These are phyloP conservation scores for Rhabditoides inermis DNA, from an alignment of 2,888 invertebrate species.

Conservation along the genomic window DNA sequence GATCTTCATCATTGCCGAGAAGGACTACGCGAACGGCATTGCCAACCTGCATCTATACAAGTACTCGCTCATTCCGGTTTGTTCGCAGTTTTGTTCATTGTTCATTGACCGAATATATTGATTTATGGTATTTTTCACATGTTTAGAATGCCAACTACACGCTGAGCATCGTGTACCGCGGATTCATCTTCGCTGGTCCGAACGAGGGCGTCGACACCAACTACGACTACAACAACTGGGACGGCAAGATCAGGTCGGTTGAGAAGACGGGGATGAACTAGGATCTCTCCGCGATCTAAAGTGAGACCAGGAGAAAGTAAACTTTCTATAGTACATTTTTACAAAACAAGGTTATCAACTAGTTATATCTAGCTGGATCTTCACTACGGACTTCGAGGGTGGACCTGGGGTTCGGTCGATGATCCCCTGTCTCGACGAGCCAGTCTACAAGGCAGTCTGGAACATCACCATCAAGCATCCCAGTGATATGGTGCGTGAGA, in stretches of 20 bases:
- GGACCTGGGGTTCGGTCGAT: constrained; percentile 19
- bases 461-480: constrained; percentile 9
- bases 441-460: constrained; percentile 22
- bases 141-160: too few species aligned
- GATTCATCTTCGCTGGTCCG: constrained; percentile 23
- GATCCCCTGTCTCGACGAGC: constrained; percentile 30
- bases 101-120: too few species aligned
- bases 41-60: too few species aligned
- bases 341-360: too few species aligned
- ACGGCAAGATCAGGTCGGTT: constrained; percentile 11
- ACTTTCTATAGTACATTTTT: background rate
- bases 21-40: too few species aligned
- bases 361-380: constrained; percentile 18
- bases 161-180: constrained; percentile 6
- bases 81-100: too few species aligned
- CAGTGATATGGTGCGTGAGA: constrained; percentile 15
- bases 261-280: too few species aligned
- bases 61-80: too few species aligned
- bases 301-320: background rate
- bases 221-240: constrained; percentile 11
- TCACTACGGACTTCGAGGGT: constrained; percentile 26
- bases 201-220: constrained; percentile 14
- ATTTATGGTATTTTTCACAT: too few species aligned
- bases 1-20: too few species aligned
- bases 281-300: too few species aligned